Conservation (phyloP, 2,113 vertebrate species). For the Plectropomus leopardus region DNA sequence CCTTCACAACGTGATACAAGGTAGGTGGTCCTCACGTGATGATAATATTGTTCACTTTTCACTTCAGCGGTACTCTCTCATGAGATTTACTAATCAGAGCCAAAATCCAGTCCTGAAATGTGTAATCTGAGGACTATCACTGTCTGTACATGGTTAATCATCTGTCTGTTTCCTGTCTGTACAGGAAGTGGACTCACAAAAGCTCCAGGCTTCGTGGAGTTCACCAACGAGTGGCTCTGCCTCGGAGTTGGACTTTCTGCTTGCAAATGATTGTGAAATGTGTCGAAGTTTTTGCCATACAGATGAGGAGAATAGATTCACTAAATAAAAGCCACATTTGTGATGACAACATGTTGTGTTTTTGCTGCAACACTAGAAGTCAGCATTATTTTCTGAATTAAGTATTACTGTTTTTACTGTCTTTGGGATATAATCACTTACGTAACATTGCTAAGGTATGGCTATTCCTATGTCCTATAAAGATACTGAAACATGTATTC, state of each 20-base stretch:
- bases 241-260: constrained; percentile 52
- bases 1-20: constrained; percentile 64
- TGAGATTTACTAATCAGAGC: neutral
- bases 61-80: neutral
- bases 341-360: too few species aligned
- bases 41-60: neutral
- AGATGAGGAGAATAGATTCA: neutral
- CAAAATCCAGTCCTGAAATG: neutral
- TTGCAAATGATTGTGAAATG: constrained; percentile 42
- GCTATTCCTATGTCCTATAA: too few species aligned
- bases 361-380: too few species aligned
- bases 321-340: constrained; percentile 22
- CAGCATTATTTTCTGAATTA: too few species aligned
- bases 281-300: too few species aligned
- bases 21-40: constrained; percentile 12
- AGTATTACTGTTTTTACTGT: too few species aligned
- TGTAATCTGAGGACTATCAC: neutral
- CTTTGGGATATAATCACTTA: too few species aligned
- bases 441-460: too few species aligned
- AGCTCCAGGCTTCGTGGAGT: constrained; percentile 67
- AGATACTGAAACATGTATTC: too few species aligned
- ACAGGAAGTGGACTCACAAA: constrained; percentile 72
- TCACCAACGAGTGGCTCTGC: constrained; percentile 76
- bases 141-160: neutral
- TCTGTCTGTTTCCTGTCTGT: constrained; percentile 23